Conservation (phyloP, 1,140 invertebrate species). For the Zaprionus gabonicus region DNA sequence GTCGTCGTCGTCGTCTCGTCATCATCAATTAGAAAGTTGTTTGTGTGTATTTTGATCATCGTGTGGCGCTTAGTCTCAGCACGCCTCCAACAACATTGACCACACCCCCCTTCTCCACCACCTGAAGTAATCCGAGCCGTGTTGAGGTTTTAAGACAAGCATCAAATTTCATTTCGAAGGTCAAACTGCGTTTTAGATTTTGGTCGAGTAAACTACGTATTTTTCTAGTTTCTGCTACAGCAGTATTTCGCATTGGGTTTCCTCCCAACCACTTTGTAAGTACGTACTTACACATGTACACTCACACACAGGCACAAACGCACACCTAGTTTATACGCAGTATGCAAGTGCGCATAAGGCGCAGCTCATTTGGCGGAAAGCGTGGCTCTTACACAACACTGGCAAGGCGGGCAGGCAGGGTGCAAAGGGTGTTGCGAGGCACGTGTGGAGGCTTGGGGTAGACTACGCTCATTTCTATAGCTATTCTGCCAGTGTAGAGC, state of each 20-base stretch:
- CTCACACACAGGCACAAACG: background rate
- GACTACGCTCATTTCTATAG: constrained; percentile 6
- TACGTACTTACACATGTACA: constrained; percentile 16
- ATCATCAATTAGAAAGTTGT: constrained; percentile 76
- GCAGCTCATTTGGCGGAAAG: constrained; percentile 70
- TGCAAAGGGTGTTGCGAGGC: background rate
- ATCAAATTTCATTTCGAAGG: constrained; percentile 71
- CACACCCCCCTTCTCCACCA: background rate
- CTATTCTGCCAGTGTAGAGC: constrained; percentile 7
- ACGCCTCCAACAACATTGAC: background rate
- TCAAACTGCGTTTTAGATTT: constrained; percentile 70
- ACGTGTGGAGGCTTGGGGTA: background rate
- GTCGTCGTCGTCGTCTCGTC: constrained; percentile 28
- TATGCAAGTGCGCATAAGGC: constrained; percentile 65
- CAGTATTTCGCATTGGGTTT: constrained; percentile 64
- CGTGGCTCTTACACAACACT: constrained; percentile 67
- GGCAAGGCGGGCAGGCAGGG: background rate
- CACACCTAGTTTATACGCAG: constrained; percentile 12
- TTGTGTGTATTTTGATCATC: constrained; percentile 20
- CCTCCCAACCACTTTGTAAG: constrained; percentile 16
- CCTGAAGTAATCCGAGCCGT: constrained; percentile 21
- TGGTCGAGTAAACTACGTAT: constrained; percentile 47
- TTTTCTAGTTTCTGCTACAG: constrained; percentile 64
- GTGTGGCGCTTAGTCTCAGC: constrained; percentile 22
- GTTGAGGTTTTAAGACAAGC: constrained; percentile 36